Evolutionary conservation across 2,113 vertebrate species (phyloP).

Genomic region (Nerophis ophidion): DNA sequence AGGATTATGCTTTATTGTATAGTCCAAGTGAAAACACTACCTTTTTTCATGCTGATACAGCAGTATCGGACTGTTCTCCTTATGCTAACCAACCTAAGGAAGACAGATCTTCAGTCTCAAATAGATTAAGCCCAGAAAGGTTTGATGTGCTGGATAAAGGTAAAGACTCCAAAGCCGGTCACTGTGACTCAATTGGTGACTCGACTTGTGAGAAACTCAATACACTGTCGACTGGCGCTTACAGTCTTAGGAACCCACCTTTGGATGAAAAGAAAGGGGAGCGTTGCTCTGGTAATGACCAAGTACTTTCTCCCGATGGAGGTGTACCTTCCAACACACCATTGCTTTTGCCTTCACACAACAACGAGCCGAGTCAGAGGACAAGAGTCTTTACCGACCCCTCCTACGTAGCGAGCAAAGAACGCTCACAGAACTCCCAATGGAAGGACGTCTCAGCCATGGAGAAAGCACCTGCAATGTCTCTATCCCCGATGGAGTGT

Average conservation of each 20-base stretch:
- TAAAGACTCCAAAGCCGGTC: slow-evolving; percentile 75
- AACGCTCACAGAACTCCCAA: slow-evolving; percentile 10
- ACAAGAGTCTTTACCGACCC: slow-evolving; percentile 24
- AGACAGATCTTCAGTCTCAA: slow-evolving; percentile 48
- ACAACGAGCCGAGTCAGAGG: slow-evolving; percentile 17
- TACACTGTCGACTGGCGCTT: slow-evolving; percentile 3
- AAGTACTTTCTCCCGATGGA: slow-evolving; percentile 2
- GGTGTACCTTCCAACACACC: slow-evolving; percentile 8
- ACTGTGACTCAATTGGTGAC: slow-evolving; percentile 78
- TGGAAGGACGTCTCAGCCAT: slow-evolving; percentile 1
- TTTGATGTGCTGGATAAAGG: slow-evolving; percentile 38
- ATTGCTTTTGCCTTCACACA: slow-evolving; percentile 9
- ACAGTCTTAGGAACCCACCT: slow-evolving; percentile 32
- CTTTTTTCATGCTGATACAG: too few relatives aligned
- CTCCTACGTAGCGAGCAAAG: slow-evolving; percentile 30
- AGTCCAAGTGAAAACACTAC: slow-evolving; percentile 64
- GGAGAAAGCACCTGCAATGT: slow-evolving; percentile 5
- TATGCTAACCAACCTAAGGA: slow-evolving; percentile 69
- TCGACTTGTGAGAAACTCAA: slow-evolving; percentile 40
- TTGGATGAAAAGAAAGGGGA: slow-evolving; percentile 84
- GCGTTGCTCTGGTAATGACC: slow-evolving; percentile 65
- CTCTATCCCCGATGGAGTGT: slow-evolving; percentile 17
- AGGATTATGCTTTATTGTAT: slow-evolving; percentile 67
- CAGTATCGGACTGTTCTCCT: slow-evolving; percentile 49
- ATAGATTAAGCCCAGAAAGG: slow-evolving; percentile 30